Base-by-base conservation (phyloP, 1,140 invertebrate species). In the Notospermus geniculatus region DNA sequence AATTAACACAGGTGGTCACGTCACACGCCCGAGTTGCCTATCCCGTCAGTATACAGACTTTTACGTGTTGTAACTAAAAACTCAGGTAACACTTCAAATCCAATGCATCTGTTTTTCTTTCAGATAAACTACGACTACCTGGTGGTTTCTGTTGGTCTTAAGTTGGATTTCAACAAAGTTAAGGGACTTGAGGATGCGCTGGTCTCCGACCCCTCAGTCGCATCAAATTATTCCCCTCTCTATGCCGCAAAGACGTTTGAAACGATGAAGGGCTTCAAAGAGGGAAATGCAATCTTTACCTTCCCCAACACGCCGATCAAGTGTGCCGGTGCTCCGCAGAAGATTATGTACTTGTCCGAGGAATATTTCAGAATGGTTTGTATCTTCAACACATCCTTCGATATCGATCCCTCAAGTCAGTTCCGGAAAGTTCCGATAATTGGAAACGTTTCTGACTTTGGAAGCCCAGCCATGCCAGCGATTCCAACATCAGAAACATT, bases 251-350 rank as follows among this genome's bases (percentile, higher is more conserved):
- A 90, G 71, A 95, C 93, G 0, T 93, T 85, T 73, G 66, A 84
- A 23, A 87, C 86, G 57, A 77, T 98, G 7, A 80, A 88, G 74
- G 84, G 83, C 11, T 89, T 94, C 46, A 80, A 87, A 59, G 79
- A 82, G 19, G 95, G 96, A 1, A 91, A 91, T 76, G 92, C 90
- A 0, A 83, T 98, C 61, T 99, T 98, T 75, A 98, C 95, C 0
- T 95, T 90, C 80, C 96, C 96, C 9, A 88, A 89, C 73, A 88
- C 89, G 1, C 88, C 91, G 0, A 89, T 98, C 39, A 99, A 99
- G 83, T 99, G 97, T 85, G 91, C 95, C 1, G 97, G 97, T 2
- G 97, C 97, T 2, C 95, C 96, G 7, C 95, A 98, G 82, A 99
- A 99, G 83, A 95, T 97, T 60, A 88, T 88, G 65, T 98, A 98